Evolutionary conservation across 1,140 invertebrate species (phyloP), one percentile per base, ranked within the genome.

Genomic region (Pseudoatta argentina): DNA sequence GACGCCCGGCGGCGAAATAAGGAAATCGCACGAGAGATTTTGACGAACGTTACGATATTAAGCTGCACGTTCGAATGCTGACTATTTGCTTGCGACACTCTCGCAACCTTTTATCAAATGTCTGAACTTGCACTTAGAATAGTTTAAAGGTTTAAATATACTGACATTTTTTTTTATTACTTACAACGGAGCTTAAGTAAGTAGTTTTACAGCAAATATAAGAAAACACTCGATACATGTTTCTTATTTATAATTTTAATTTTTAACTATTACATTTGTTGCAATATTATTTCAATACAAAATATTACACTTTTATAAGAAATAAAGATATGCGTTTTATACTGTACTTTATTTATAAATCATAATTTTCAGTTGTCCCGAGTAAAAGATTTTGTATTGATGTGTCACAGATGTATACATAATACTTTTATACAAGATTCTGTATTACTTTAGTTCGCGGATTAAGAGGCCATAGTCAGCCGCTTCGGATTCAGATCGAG

Each of bases 11-110:
- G 55, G 30, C 63, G 71, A 61, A 34, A 78, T 75, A 88, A 87
- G 77, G 87, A 83, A 88, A 88, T 89, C 76, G 67, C 67, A 34
- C 53, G 59, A 71, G 87, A 73, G 88, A 89, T 89, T 89, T 89
- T 73, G 88, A 88, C 67, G 88, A 88, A 88, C 27, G 87, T 69
- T 48, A 59, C 73, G 85, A 81, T 69, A 86, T 79, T 81, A 69
- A 81, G 75, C 73, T 44, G 76, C 76, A 48, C 48, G 51, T 67
- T 18, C 39, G 16, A 67, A 21, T 44, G 10, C 34, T 3, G 30
- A 30, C 30, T 30, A 55, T 75, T 51, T 18, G 18, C 27, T 34
- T 79, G 24, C 18, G n/a, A 39, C 21, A 8, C 24, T 57, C 14
- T 39, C 77, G 39, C 34, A 14, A 39, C 30, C 18, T 81, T 57